Evolutionary conservation across 2,888 invertebrate genomes (phyloP), one percentile per base, ranked within the genome.

Genomic region (Aplocera efformata): DNA sequence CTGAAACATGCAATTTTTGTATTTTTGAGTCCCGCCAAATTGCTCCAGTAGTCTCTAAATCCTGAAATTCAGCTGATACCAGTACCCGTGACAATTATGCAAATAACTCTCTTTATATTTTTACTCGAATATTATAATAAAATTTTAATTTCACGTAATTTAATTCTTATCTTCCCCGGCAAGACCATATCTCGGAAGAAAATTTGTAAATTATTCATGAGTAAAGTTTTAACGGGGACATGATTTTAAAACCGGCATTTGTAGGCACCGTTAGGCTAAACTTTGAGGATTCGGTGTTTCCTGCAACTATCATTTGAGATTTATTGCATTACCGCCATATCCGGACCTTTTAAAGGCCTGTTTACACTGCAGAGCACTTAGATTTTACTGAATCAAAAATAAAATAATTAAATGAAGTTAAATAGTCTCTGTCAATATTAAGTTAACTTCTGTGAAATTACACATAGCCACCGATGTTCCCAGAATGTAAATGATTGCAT

Each of bases 151-250:
- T 77, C 58, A 56, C 75, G 72, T 81, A 83, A 82, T 81, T 85
- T 80, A 78, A 82, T 80, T 82, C 83, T 83, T 85, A 84, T 85
- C 85, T 81, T 67, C 72, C 56, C 72, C 72, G 63, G 76, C 80
- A 78, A 79, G 79, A 80, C 74, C 80, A 83, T 83, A 85, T 84
- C 84, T 82, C 71, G 65, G 81, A 79, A 80, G 78, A 80, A 82
- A 77, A 82, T 85, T 79, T 63, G 81, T 85, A 84, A 86, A 86
- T 85, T 85, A 86, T 86, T 86, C 85, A 86, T 85, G 83, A 83
- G 77, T 69, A 82, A 84, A 86, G 80, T 85, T 86, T 83, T 79
- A 83, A 82, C 79, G 70, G 79, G 74, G 79, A 82, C 84, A 83
- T 83, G 83, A 79, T 84, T 84, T 83, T 84, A 79, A 83, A 84